A percentile compares a stretch with the other conserved stretches of the same genome.
phyloP scores from a whole-genome alignment of 1,140 invertebrate genomes.

The Doryteuthis pealeii region DNA sequence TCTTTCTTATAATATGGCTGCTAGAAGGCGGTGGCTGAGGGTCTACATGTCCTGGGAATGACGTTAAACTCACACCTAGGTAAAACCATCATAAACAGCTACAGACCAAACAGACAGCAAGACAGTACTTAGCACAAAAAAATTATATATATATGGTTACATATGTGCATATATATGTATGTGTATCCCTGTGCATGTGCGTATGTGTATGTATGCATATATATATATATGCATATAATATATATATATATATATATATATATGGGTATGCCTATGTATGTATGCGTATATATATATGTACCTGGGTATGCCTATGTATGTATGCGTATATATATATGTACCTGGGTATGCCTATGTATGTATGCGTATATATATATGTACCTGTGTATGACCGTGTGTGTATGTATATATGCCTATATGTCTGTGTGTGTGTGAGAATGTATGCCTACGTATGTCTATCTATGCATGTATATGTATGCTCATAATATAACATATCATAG shows the following conservation, averaged over 20 bases:
- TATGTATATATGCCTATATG: background rate
- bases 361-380: background rate
- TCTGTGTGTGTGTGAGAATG: too few relatives aligned
- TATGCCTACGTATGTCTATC: too few relatives aligned
- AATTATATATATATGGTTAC: too few relatives aligned
- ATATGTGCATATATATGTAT: background rate
- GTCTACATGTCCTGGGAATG: too few relatives aligned
- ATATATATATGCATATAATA: slow-evolving; percentile 7
- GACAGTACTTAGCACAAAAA: too few relatives aligned
- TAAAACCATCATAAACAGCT: too few relatives aligned
- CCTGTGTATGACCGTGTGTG: background rate
- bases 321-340: background rate
- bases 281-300: background rate
- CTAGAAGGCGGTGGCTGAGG: too few relatives aligned
- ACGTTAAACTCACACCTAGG: too few relatives aligned
- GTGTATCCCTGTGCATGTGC: background rate
- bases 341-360: background rate
- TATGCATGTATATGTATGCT: background rate
- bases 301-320: background rate
- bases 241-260: background rate
- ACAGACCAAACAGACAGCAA: too few relatives aligned
- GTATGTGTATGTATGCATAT: background rate
- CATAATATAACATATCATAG: too few relatives aligned
- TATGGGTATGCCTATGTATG: background rate
- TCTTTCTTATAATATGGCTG: too few relatives aligned